phyloP scores from a whole-genome alignment of 53 echinoderm and acorn worm genomes.

The Astropecten irregularis region DNA sequence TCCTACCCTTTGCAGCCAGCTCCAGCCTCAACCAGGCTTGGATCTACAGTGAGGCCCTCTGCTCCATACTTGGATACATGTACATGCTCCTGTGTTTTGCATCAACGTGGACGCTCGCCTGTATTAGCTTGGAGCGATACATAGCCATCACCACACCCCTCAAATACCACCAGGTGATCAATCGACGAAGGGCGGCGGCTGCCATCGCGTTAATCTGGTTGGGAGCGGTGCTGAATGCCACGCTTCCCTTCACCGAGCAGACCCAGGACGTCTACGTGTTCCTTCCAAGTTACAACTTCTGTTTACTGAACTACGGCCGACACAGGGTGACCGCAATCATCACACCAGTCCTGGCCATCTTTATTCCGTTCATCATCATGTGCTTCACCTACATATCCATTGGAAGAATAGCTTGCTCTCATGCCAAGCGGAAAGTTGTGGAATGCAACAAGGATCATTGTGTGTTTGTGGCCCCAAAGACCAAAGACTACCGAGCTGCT shows the following conservation, averaged over 20 bases:
- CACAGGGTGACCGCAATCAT: slow-evolving; percentile 65
- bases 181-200: slow-evolving; percentile 44
- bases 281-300: slow-evolving; percentile 65
- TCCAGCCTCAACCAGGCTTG: slow-evolving; percentile 45
- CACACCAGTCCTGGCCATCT: slow-evolving; percentile 66
- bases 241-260: slow-evolving; percentile 63
- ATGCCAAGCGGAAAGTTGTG: slow-evolving; percentile 80
- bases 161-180: slow-evolving; percentile 81
- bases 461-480: slow-evolving; percentile 86
- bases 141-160: slow-evolving; percentile 85
- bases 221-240: slow-evolving; percentile 50
- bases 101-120: slow-evolving; percentile 83
- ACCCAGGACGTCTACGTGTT: slow-evolving; percentile 53
- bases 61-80: slow-evolving; percentile 67
- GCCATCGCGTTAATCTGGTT: slow-evolving; percentile 66
- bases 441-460: slow-evolving; percentile 95
- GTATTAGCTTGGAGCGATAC: slow-evolving; percentile 81
- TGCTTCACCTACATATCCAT: slow-evolving; percentile 83
- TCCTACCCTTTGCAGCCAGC: slow-evolving; percentile 74
- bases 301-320: slow-evolving; percentile 62
- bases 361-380: slow-evolving; percentile 76
- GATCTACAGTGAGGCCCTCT: slow-evolving; percentile 42
- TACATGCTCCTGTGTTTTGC: slow-evolving; percentile 67
- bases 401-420: slow-evolving; percentile 81
- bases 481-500: slow-evolving; percentile 88